Base-by-base conservation (phyloP, 2,113 vertebrate genomes). In the Lagopus leucura region DNA sequence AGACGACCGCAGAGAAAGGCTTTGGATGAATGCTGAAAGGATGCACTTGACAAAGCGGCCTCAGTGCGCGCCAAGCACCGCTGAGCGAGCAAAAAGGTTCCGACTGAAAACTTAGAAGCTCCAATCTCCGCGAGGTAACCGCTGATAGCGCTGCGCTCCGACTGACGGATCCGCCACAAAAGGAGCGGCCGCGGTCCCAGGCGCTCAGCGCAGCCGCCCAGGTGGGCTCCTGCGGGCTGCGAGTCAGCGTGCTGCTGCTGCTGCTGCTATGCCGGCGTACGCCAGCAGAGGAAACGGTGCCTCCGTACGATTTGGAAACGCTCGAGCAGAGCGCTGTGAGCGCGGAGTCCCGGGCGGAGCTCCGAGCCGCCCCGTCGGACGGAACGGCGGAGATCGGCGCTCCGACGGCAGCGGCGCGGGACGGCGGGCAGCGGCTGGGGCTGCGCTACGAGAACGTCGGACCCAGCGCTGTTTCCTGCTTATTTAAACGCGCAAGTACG, bases 1-100 rank as follows among this genome's bases (percentile, higher is more conserved):
- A 93, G 84, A 75, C 66, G 76, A 67, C 89, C 94, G 86, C 80
- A 50, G 94, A 93, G 30, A 74, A 95, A 72, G 94, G 65, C 92
- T 96, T 77, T 81, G 94, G 88, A 84, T 91, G 88, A 92, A 94
- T 80, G 79, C 61, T 88, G 42, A 87, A 95, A 96, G 93, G 94
- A 97, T 93, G 96, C 96, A 93, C 96, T 96, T 97, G 82, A 95
- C 94, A 87, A 74, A 93, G 82, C 30, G 69, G 87, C 92, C 57
- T 74, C 57, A 22, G 48, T 61, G 88, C 89, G 72, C 34, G 15
- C 85, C 50, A 24, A 81, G 93, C 63, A n/a, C 86, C 65, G 40
- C 72, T 90, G 77, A 57, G 89, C 79, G 71, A 84, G 79, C 48
- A 28, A 86, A 90, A 94, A 76, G 82, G 50, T 82, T 96, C 91